These are phyloP conservation scores for Papilio helenus DNA, from an alignment of 1,140 invertebrate species.

Conservation along the genomic window DNA sequence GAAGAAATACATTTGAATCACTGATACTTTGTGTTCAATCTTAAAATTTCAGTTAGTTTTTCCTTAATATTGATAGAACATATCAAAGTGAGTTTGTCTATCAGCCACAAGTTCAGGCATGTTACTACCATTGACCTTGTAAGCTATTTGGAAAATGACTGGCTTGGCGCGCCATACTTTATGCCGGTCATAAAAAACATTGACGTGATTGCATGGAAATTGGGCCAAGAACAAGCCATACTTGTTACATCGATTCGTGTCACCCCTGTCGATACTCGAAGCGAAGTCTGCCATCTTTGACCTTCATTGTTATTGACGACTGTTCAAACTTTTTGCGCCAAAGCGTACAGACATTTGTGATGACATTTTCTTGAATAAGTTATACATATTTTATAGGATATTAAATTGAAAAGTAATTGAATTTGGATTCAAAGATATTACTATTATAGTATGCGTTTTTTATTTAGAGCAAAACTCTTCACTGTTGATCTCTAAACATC, in stretches of 20 bases:
- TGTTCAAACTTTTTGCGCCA: background rate
- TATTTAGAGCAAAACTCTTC: no score
- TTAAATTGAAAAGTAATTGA: no score
- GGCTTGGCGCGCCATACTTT: constrained; percentile 26
- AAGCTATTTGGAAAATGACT: constrained; percentile 33
- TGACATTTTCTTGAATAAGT: background rate
- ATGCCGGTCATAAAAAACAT: constrained; percentile 37
- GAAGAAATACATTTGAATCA: background rate
- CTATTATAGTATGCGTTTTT: no score
- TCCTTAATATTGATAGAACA: background rate
- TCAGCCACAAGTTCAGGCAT: constrained; percentile 1
- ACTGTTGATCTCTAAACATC: no score
- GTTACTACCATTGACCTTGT: constrained; percentile 9
- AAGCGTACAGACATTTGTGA: background rate
- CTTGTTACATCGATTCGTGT: constrained; percentile 29
- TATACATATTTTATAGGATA: no score
- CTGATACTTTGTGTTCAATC: background rate
- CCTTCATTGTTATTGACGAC: background rate
- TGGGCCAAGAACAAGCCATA: constrained; percentile 35
- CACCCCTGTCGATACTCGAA: constrained; percentile 12
- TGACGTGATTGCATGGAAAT: constrained; percentile 34
- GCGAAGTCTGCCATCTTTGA: constrained; percentile 15
- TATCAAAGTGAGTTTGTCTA: no score
- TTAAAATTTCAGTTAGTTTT: background rate
- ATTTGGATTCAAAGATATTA: no score